Evolutionary conservation across 2,797 vertebrate genomes (phyloP), one percentile per base, ranked within the genome.

Genomic region (Aselliscus stoliczkanus): DNA sequence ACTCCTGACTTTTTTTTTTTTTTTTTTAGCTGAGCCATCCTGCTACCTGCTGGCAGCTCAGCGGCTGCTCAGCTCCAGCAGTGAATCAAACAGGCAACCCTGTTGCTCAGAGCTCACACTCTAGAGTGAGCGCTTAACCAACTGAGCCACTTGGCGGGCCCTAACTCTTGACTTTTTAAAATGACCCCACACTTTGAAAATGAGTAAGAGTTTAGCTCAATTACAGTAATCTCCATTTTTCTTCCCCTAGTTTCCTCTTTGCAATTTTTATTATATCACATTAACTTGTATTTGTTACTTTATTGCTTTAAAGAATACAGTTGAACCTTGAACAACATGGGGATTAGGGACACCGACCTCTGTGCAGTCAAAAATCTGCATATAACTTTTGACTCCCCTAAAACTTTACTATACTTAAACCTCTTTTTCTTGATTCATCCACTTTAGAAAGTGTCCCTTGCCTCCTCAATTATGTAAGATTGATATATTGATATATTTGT

Each of bases 271-370:
- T 87, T 69, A 62, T 42, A 87, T n/a, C 69, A 70, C 7, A 76
- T 75, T 90, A 69, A 81, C 34, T 86, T 94, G 12, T 90, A 42
- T 60, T 85, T 82, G 29, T 76, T 81, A 95, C 31, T 93, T 81
- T 64, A 76, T 69, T 85, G 5, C 1, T 88, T 81, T 83, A 82
- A 93, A 75, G 42, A 27, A 70, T 70, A 70, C 20, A 70, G 67
- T 70, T 70, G 67, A 70, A 37, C 12, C 12, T 70, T 70, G 23
- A 70, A 70, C 67, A 42, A 70, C 13, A 11, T 21, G 39, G 37
- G 12, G 37, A 23, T 42, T 70, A 70, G 39, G 21, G 37, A 20
- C 39, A 12, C 67, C 9, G 1, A 27, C 67, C 13, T 23, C 37
- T 18, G 7, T 42, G 12, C 58, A 60, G 27, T 29, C 13, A 5